These are phyloP conservation scores for Drosophila pseudoananassae DNA, from an alignment of 1,140 invertebrate species.

Conservation along the genomic window DNA sequence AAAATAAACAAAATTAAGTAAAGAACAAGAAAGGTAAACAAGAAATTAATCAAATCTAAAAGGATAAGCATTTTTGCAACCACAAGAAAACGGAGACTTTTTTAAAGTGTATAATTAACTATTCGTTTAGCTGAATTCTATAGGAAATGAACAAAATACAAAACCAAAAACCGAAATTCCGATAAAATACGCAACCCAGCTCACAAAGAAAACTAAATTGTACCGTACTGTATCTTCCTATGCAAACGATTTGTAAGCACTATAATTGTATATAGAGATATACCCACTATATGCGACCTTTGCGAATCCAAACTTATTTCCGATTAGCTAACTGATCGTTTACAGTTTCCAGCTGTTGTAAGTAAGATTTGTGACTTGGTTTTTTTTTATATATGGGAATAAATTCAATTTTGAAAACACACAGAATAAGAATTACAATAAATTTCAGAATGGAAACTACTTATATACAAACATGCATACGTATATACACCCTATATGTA, in stretches of 20 bases:
- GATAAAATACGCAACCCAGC: slow-evolving; percentile 29
- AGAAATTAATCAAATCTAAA: slow-evolving; percentile 68
- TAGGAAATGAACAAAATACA: slow-evolving; percentile 58
- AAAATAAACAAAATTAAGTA: slow-evolving; percentile 42
- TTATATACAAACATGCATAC: slow-evolving; percentile 61
- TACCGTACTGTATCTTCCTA: slow-evolving; percentile 68
- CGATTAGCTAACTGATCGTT: slow-evolving; percentile 31
- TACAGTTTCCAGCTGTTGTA: slow-evolving; percentile 44
- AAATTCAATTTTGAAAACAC: slow-evolving; percentile 30
- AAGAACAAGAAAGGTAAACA: slow-evolving; percentile 28
- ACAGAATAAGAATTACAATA: slow-evolving; percentile 56
- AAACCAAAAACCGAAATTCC: slow-evolving; percentile 22
- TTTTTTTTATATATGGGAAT: slow-evolving; percentile 45
- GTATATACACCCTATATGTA: slow-evolving; percentile 58
- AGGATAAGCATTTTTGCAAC: slow-evolving; percentile 72
- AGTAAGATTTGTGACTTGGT: slow-evolving; percentile 45
- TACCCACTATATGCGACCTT: slow-evolving; percentile 32
- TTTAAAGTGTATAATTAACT: slow-evolving; percentile 59
- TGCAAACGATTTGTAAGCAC: slow-evolving; percentile 63
- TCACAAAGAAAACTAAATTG: slow-evolving; percentile 33
- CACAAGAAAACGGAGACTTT: slow-evolving; percentile 52
- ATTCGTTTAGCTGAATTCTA: slow-evolving; percentile 74
- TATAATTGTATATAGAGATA: slow-evolving; percentile 50
- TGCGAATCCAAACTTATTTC: slow-evolving; percentile 25
- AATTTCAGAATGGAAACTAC: slow-evolving; percentile 55